Evolutionary conservation across 2,888 invertebrate genomes (phyloP), one percentile per base, ranked within the genome.

Genomic region (Dryococelus australis): DNA sequence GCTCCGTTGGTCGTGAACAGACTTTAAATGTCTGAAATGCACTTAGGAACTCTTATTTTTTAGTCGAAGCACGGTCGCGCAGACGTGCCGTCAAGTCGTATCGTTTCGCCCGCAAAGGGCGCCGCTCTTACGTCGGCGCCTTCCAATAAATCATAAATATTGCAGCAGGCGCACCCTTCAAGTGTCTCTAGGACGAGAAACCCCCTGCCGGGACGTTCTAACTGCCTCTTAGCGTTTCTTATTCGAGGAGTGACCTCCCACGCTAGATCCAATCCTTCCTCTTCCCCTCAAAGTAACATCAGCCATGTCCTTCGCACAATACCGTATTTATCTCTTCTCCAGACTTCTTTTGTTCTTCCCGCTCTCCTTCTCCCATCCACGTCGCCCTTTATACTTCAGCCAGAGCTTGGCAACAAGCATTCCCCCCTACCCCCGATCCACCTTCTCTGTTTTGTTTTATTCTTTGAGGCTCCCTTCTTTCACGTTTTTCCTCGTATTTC

Each of bases 211-310:
- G 35, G 35, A 4, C 35, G 35, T 35, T 4, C 35, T 16, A 51
- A 8, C 24, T 16, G 65, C 24, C 65, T 47, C 65, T 65, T 65
- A n/a, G n/a, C 6, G n/a, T 65, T 65, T 65, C 6, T 65, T 20
- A 65, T n/a, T 65, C 65, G 65, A 65, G 65, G 20, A 65, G 65
- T 65, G 65, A 65, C 65, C 65, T 65, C 65, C 65, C 65, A 65
- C 65, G 24, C 65, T 24, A 65, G 65, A 10, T 20, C 65, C 65
- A 24, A 5, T 65, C 16, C 65, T 24, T 16, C 65, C n/a, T n/a
- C 65, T n/a, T n/a, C 20, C 65, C 65, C 65, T n/a, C 65, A 10
- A 2, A 65, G n/a, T 65, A n/a, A 16, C 65, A n/a, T 65, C 65
- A 65, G 65, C 65, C 65, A 1, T 65, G 65, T 65, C 65, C 1